Percentiles rank a stretch among this genome's conserved stretches.
Evolutionary conservation across 2,113 vertebrate genomes (phyloP).

Genomic region (Equus przewalskii): DNA sequence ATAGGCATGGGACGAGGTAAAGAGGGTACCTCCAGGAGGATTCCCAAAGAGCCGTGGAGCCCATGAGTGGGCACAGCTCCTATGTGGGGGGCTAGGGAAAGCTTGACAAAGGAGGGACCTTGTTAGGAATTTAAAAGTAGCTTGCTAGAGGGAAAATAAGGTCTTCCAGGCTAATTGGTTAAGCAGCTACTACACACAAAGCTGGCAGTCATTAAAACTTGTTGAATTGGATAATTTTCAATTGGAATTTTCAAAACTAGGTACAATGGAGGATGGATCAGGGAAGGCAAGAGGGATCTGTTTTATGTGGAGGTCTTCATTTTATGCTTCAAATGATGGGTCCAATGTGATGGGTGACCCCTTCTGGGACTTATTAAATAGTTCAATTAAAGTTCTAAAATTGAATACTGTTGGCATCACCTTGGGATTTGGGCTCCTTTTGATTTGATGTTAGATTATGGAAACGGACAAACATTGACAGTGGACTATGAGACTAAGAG

Average conservation of each 20-base stretch:
- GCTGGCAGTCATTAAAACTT: not conserved
- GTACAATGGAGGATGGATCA: not conserved
- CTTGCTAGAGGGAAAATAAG: not conserved
- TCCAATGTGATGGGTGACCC: not conserved
- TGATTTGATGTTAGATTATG: not conserved
- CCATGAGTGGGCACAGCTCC: not conserved
- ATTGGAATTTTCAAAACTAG: not conserved
- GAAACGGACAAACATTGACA: not conserved
- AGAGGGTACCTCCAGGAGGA: not conserved
- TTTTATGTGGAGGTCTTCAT: constrained; percentile 13
- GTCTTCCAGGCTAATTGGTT: not conserved
- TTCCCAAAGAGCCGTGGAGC: not conserved
- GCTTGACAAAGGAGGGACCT: not conserved
- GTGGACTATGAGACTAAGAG: not conserved
- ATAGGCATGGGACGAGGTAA: too few species aligned
- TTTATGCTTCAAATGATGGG: not conserved
- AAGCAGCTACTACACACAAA: not conserved
- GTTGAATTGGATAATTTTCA: not conserved
- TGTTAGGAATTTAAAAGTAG: not conserved
- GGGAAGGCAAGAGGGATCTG: not conserved
- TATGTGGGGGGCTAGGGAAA: not conserved
- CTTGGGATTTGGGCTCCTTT: not conserved
- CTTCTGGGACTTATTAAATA: not conserved
- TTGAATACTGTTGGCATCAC: not conserved
- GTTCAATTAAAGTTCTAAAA: not conserved